Evolutionary conservation across 2,797 vertebrate genomes (phyloP).

Genomic region (Jordanella pulchra): DNA sequence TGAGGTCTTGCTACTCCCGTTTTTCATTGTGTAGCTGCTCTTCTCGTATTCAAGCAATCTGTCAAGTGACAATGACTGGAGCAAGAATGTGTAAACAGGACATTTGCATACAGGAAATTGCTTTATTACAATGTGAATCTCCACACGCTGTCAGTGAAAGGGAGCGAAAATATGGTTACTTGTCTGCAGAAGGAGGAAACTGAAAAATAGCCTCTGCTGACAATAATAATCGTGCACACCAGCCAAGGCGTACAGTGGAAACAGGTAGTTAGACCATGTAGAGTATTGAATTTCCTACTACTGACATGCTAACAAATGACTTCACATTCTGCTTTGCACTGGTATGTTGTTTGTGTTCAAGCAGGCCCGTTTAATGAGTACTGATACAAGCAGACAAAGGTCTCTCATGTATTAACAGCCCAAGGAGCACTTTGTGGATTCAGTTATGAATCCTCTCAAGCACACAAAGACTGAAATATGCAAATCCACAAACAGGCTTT

Average conservation of each 20-base stretch:
- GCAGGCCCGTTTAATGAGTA: constrained; percentile 4
- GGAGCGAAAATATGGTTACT: constrained; percentile 58
- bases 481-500: constrained; percentile 30
- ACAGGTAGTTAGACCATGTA: constrained; percentile 13
- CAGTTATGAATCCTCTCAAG: constrained; percentile 14
- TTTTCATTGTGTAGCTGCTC: constrained; percentile 67
- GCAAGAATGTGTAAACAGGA: constrained; percentile 72
- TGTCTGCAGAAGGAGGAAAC: constrained; percentile 41
- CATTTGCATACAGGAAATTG: constrained; percentile 82
- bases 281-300: constrained; percentile 1
- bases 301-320: constrained; percentile 20
- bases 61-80: constrained; percentile 75
- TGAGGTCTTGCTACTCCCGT: constrained; percentile 67
- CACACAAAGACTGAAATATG: constrained; percentile 25
- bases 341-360: constrained; percentile 20
- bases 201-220: constrained; percentile 62
- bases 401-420: constrained; percentile 40
- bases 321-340: constrained; percentile 18
- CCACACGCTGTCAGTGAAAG: constrained; percentile 69
- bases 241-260: constrained; percentile 14
- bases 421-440: constrained; percentile 37
- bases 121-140: constrained; percentile 77
- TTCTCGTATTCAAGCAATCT: constrained; percentile 70
- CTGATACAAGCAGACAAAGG: constrained; percentile 36
- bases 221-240: constrained; percentile 42